A percentile compares a stretch with the other conserved stretches of the same genome.
Conservation (phyloP, 2,888 invertebrate species). For the Caenorhabditis uteleia region DNA sequence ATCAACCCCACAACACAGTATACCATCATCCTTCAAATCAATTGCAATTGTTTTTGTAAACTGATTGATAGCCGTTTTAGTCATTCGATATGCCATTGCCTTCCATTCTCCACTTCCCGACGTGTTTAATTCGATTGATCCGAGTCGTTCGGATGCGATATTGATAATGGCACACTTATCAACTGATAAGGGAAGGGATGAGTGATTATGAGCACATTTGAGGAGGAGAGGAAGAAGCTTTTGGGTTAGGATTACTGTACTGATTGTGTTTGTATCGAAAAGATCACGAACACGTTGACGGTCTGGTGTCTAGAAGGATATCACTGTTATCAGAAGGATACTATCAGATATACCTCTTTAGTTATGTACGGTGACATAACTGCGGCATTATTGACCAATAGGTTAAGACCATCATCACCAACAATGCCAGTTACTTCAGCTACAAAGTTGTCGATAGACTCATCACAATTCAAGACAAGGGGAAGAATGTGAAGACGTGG, state of each 20-base stretch:
- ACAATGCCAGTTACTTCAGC: slow-evolving; percentile 10
- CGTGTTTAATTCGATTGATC: slow-evolving; percentile 24
- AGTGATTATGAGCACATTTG: slow-evolving; percentile 8
- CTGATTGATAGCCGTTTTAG: slow-evolving; percentile 48
- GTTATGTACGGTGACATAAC: background rate
- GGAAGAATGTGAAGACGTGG: slow-evolving; percentile 29
- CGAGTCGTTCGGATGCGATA: slow-evolving; percentile 32
- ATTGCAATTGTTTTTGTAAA: slow-evolving; percentile 43
- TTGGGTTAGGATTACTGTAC: slow-evolving; percentile 37
- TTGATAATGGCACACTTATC: slow-evolving; percentile 32
- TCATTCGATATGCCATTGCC: slow-evolving; percentile 30
- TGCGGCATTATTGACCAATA: slow-evolving; percentile 32
- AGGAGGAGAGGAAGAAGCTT: slow-evolving; percentile 35
- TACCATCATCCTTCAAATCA: slow-evolving; percentile 24
- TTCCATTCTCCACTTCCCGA: slow-evolving; percentile 28
- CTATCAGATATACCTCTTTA: too few species aligned
- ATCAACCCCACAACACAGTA: slow-evolving; percentile 37
- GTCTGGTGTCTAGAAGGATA: too few species aligned
- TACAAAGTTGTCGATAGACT: slow-evolving; percentile 30
- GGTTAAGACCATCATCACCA: slow-evolving; percentile 9
- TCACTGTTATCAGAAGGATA: too few species aligned
- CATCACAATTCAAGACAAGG: slow-evolving; percentile 33
- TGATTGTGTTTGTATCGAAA: slow-evolving; percentile 78
- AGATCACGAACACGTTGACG: slow-evolving; percentile 75
- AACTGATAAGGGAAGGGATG: too few species aligned